phyloP scores from a whole-genome alignment of 2,797 vertebrate species.

The Tarsius wallacei region DNA sequence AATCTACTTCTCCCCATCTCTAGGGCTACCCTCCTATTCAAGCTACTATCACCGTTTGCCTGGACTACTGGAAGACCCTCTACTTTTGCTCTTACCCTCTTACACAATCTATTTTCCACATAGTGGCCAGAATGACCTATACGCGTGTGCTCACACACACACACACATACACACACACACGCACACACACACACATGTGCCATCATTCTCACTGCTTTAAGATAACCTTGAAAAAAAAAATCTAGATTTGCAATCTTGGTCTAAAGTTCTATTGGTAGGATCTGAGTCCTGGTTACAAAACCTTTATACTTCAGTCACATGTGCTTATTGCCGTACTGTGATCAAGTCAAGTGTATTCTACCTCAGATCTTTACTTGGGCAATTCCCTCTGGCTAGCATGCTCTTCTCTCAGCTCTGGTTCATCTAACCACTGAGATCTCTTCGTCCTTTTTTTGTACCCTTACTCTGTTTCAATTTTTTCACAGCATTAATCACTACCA shows the following conservation, averaged over 20 bases:
- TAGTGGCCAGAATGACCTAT: not conserved
- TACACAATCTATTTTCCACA: not conserved
- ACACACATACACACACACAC: not conserved
- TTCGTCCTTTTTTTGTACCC: not conserved
- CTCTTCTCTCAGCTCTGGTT: not conserved
- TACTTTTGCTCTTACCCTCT: not conserved
- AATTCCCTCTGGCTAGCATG: not conserved
- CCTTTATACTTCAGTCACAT: not conserved
- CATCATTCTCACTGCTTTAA: not conserved
- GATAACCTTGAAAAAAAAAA: not conserved
- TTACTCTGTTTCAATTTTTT: slow-evolving; percentile 53
- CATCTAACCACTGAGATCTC: not conserved
- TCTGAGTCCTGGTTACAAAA: not conserved
- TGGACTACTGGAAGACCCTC: not conserved
- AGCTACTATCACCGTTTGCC: not conserved
- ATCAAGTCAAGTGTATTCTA: not conserved
- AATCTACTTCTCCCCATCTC: not conserved
- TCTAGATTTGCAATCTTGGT: not conserved
- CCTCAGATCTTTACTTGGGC: not conserved
- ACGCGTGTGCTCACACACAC: too few relatives aligned
- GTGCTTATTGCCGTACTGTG: not conserved
- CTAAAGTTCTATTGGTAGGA: not conserved
- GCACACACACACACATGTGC: not conserved
- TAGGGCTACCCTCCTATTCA: not conserved
- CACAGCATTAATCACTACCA: not conserved